A percentile compares a stretch with the other conserved stretches of the same genome.
These are phyloP conservation scores for Bombylius major DNA, from an alignment of 2,888 invertebrate species.

Conservation along the genomic window DNA sequence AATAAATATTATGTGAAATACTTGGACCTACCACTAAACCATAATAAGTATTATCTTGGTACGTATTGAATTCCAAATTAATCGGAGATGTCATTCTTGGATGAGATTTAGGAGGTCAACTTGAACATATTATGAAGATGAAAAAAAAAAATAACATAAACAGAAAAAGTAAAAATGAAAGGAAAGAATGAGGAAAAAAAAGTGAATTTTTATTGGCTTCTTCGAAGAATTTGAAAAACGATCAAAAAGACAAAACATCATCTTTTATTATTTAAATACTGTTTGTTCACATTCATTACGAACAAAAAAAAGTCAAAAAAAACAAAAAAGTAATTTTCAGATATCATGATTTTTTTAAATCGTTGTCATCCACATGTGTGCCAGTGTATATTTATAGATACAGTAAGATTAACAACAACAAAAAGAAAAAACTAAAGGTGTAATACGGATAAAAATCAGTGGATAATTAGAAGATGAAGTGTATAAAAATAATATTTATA, in stretches of 20 bases:
- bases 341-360: too few species aligned
- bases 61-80: conserved; percentile 15
- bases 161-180: background rate
- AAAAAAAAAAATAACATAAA: background rate
- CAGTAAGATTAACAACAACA: too few species aligned
- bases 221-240: conserved; percentile 13
- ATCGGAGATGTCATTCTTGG: conserved; percentile 10
- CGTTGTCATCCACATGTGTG: too few species aligned
- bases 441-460: too few species aligned
- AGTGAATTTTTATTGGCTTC: conserved; percentile 10
- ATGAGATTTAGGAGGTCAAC: conserved; percentile 13
- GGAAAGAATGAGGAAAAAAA: background rate
- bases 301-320: too few species aligned
- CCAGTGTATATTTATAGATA: too few species aligned
- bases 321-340: too few species aligned
- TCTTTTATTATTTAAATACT: background rate
- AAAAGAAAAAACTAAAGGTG: too few species aligned
- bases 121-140: background rate
- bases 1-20: too few species aligned
- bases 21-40: background rate
- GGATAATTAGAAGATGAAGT: too few species aligned
- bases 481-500: too few species aligned
- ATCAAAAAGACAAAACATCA: conserved; percentile 4
- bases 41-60: background rate
- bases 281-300: too few species aligned